A percentile compares a stretch with the other conserved stretches of the same genome.
phyloP scores from a whole-genome alignment of 2,113 vertebrate genomes.

The Setophaga petechia region DNA sequence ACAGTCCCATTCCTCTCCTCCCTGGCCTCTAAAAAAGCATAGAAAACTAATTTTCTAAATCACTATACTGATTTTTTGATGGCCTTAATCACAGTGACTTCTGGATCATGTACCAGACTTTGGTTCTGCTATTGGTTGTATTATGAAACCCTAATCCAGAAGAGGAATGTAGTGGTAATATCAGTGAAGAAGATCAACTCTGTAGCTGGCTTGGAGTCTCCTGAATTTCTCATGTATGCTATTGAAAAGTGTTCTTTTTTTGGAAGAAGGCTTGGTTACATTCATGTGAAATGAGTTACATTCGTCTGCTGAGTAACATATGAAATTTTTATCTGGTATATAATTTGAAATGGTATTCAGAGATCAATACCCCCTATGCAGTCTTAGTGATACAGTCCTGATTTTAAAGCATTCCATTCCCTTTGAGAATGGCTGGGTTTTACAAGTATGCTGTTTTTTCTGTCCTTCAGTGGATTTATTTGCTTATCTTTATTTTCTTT shows the following conservation, averaged over 20 bases:
- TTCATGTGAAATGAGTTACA: not conserved
- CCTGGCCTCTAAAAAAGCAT: not conserved
- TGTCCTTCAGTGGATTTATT: constrained; percentile 19
- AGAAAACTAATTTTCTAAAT: not conserved
- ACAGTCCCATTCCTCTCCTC: not conserved
- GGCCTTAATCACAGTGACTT: not conserved
- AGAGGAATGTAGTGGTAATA: not conserved
- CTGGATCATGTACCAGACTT: not conserved
- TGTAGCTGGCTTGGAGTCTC: not conserved
- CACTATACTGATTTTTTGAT: not conserved
- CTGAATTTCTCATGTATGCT: not conserved
- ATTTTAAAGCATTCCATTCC: not conserved
- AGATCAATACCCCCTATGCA: not conserved
- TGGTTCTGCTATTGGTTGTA: not conserved
- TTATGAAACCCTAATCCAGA: not conserved
- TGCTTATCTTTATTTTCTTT: constrained; percentile 50
- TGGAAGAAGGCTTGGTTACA: not conserved
- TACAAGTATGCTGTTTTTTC: not conserved
- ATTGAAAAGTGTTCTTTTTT: not conserved
- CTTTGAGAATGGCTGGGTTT: not conserved
- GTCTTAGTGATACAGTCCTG: not conserved
- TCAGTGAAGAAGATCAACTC: not conserved
- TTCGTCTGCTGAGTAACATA: not conserved
- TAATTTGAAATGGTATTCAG: not conserved
- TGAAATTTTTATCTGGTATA: not conserved